Conservation (phyloP, 1,140 invertebrate species). For the Oscheius sp. region DNA sequence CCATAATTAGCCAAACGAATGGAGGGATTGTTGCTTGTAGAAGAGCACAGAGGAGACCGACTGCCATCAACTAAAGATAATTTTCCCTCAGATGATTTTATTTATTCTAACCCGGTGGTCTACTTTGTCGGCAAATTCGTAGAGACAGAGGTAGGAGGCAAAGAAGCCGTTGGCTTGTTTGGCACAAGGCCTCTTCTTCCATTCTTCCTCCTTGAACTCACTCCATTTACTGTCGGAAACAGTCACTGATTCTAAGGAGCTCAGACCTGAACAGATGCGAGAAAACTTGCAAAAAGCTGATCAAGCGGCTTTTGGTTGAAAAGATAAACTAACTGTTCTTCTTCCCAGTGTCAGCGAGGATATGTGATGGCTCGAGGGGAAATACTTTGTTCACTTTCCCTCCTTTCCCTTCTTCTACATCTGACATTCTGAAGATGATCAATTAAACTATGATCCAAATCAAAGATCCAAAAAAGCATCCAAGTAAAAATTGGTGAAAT, state of each 20-base stretch:
- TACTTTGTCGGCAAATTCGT: conserved; percentile 37
- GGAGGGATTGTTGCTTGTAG: conserved; percentile 55
- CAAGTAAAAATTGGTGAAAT: background rate
- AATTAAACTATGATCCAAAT: background rate
- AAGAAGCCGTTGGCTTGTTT: conserved; percentile 13
- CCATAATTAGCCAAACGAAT: conserved; percentile 61
- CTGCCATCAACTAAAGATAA: conserved; percentile 43
- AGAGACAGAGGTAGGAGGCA: conserved; percentile 21
- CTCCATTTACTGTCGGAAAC: conserved; percentile 2
- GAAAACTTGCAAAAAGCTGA: background rate
- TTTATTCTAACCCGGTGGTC: conserved; percentile 32
- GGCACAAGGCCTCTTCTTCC: background rate
- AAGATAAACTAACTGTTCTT: background rate
- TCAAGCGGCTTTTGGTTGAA: background rate
- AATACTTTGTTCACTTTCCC: background rate
- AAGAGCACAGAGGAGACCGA: conserved; percentile 52
- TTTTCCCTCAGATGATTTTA: background rate
- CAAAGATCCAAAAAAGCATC: background rate
- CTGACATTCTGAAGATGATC: background rate
- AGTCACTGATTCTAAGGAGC: background rate
- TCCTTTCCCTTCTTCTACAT: background rate
- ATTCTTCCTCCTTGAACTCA: background rate
- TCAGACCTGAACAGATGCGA: too few relatives aligned
- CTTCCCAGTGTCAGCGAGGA: background rate
- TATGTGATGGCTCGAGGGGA: background rate